phyloP scores from a whole-genome alignment of 2,797 vertebrate genomes.

The Mallotus villosus region DNA sequence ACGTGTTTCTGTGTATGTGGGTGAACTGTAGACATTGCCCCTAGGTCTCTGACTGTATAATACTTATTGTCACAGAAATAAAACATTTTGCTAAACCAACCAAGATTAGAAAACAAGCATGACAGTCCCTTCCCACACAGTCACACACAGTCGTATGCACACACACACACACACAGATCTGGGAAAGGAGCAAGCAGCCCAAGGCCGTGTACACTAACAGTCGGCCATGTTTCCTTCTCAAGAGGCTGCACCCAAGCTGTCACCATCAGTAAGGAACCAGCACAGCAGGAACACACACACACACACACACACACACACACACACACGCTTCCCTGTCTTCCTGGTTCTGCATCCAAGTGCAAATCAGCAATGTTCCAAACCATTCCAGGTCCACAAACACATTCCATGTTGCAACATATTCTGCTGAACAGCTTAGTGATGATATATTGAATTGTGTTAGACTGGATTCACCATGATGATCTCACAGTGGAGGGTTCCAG shows the following conservation, averaged over 20 bases:
- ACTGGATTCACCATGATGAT: background rate
- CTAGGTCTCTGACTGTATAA: constrained; percentile 57
- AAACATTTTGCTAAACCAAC: constrained; percentile 55
- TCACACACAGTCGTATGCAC: constrained; percentile 27
- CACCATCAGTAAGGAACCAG: constrained; percentile 50
- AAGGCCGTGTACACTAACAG: constrained; percentile 64
- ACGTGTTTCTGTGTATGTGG: constrained; percentile 14
- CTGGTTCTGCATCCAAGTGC: background rate
- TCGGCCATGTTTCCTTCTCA: constrained; percentile 69
- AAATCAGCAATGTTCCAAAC: background rate
- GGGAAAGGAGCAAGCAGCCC: constrained; percentile 63
- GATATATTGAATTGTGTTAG: too few species aligned
- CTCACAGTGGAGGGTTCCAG: background rate
- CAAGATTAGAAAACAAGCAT: constrained; percentile 64
- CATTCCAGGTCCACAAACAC: background rate
- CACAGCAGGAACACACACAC: background rate
- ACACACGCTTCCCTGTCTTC: background rate
- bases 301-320: background rate
- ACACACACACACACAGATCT: constrained; percentile 26
- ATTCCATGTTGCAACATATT: background rate
- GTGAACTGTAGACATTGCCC: constrained; percentile 49
- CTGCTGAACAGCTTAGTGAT: background rate
- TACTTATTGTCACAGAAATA: constrained; percentile 62
- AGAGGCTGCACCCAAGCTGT: constrained; percentile 60
- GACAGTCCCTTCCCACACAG: constrained; percentile 45